Base-by-base conservation (phyloP, 2,888 invertebrate genomes). In the Drosophila aldrichi region DNA sequence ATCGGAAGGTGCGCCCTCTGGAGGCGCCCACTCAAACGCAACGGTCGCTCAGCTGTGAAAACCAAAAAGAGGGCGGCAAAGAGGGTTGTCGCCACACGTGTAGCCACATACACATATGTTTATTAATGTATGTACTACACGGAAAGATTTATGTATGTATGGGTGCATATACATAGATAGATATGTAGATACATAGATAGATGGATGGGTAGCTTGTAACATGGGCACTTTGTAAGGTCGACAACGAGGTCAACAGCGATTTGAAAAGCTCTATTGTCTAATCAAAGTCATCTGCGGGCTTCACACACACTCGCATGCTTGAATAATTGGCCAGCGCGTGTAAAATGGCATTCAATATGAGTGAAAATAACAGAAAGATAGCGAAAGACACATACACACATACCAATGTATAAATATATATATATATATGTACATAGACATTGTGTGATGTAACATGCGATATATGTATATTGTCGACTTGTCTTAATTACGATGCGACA, bases 141-240 rank as follows among this genome's bases (percentile, higher is more conserved):
- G 34, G 7, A 14, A 44, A 16, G 14, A n/a, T 16, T 6, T 14
- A 18, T 18, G 5, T 34, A 18, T 18, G 5, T 34, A 8, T 49
- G 10, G 40, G 3, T 49, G 1, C 18, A 14, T 41, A 7, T 32
- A 20, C 41, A 36, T 54, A 63, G 16, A 52, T 52, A 57, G 20
- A 36, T 57, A 57, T 12, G n/a, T 46, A n/a, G 9, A 38, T 57
- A 48, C 22, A 58, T 46, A 41, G 29, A 46, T 57, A 62, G 12
- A 32, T 62, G 55, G 25, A 49, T 68, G 25, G 41, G 38, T 60
- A 43, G 25, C 52, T 63, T 66, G 70, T 73, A 75, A 72, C 62
- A 76, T 61, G 77, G 74, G 77, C 65, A 82, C 62, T 73, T 84
- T 73, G 82, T 84, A 77, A 86, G 86, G 86, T 86, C 83, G 78